These are phyloP conservation scores for Diceros bicornis DNA, from an alignment of 2,797 vertebrate genomes.

Conservation along the genomic window DNA sequence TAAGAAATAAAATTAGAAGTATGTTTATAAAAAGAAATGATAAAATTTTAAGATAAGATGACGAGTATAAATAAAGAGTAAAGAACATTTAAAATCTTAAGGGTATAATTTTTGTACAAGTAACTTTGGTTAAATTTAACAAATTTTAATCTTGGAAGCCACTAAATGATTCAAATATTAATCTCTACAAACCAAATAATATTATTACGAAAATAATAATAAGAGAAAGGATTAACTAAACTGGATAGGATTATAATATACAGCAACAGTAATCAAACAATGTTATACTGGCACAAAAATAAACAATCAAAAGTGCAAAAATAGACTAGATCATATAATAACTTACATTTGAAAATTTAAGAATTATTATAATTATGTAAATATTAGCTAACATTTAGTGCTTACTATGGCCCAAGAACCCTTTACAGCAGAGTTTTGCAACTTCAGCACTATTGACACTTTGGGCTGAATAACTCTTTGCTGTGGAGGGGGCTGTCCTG, in stretches of 20 bases:
- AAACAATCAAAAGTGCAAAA: not conserved
- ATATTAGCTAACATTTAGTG: not conserved
- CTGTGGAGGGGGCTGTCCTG: not conserved
- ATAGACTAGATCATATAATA: not conserved
- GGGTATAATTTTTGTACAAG: not conserved
- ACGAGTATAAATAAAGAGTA: constrained; percentile 22
- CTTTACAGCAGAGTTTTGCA: not conserved
- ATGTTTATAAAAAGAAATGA: constrained; percentile 32
- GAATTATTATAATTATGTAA: not conserved
- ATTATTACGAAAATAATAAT: not conserved
- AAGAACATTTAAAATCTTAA: not conserved
- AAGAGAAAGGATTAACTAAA: not conserved
- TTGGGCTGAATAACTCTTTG: not conserved
- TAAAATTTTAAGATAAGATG: constrained; percentile 1
- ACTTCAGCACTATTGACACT: not conserved
- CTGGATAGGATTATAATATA: not conserved
- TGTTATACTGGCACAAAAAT: not conserved
- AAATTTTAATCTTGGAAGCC: constrained; percentile 46
- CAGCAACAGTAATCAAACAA: not conserved
- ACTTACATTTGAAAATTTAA: constrained; percentile 20
- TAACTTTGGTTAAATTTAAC: constrained; percentile 25
- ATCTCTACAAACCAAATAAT: not conserved
- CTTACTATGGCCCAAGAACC: not conserved
- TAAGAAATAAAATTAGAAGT: constrained; percentile 35
- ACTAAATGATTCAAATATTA: constrained; percentile 16